Percentiles rank a stretch among this genome's conserved stretches.
Conservation (phyloP, 2,888 invertebrate genomes). For the Hydroisotoma schaefferi region DNA sequence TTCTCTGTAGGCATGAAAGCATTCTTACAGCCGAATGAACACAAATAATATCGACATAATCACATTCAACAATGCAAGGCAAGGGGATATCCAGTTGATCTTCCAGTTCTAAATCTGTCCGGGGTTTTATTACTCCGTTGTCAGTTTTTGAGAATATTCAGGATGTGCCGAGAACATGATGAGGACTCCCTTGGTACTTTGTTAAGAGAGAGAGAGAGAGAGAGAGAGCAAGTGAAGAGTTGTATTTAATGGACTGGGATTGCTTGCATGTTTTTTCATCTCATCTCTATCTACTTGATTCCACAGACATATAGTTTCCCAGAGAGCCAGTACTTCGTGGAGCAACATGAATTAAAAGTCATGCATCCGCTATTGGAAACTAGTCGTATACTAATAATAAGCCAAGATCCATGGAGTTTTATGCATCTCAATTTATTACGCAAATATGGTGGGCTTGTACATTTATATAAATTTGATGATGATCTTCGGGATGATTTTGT, state of each 20-base stretch:
- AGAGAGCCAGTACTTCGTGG: too few species aligned
- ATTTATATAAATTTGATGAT: too few species aligned
- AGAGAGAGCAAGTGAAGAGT: background rate
- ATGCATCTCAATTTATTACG: conserved; percentile 1
- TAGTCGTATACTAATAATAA: background rate
- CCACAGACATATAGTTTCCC: background rate
- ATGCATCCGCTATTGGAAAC: too few species aligned
- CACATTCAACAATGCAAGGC: conserved; percentile 41
- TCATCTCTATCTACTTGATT: background rate
- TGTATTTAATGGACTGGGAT: conserved; percentile 1
- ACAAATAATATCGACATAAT: conserved; percentile 50
- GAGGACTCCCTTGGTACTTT: too few species aligned
- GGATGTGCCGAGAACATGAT: too few species aligned
- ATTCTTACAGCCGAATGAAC: conserved; percentile 50
- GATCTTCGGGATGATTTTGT: too few species aligned
- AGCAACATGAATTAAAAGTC: too few species aligned
- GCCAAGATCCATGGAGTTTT: background rate
- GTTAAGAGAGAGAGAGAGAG: too few species aligned
- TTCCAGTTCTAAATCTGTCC: conserved; percentile 17
- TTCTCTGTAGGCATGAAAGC: conserved; percentile 47
- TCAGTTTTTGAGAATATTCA: background rate
- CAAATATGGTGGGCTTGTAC: too few species aligned
- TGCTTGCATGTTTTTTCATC: background rate
- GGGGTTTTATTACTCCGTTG: conserved; percentile 28
- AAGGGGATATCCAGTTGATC: conserved; percentile 21